Conservation (phyloP, 2,797 vertebrate species). For the Sebastes nivosus region DNA sequence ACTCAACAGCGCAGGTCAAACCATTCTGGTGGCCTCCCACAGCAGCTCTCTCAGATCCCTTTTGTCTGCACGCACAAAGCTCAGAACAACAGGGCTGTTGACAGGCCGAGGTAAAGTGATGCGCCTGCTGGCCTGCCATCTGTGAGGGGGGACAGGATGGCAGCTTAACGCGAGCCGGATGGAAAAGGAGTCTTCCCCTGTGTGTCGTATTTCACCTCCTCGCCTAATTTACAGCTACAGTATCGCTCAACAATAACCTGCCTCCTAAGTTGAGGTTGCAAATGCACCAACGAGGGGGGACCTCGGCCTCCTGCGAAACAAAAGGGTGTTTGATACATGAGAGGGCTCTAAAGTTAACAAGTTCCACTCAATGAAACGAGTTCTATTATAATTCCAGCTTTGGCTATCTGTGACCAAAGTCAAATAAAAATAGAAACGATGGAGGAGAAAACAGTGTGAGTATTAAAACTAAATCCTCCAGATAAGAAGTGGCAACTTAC, state of each 20-base stretch:
- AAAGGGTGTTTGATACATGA: conserved; percentile 25
- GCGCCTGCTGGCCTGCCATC: conserved; percentile 56
- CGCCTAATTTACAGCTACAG: conserved; percentile 51
- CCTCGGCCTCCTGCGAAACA: conserved; percentile 12
- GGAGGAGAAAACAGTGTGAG: not conserved
- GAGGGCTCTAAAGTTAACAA: not conserved
- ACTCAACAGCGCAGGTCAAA: not conserved
- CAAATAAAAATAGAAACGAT: not conserved
- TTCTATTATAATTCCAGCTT: not conserved
- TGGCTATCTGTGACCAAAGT: not conserved
- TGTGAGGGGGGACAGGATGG: conserved; percentile 33
- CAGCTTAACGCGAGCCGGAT: conserved; percentile 27
- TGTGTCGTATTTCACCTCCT: conserved; percentile 71
- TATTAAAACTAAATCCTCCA: not conserved
- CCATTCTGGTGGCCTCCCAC: conserved; percentile 18
- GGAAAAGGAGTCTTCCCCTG: conserved; percentile 51
- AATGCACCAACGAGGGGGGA: not conserved
- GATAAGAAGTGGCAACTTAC: not conserved
- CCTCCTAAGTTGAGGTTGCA: conserved; percentile 20
- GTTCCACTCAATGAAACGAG: not conserved
- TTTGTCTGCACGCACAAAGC: conserved; percentile 72
- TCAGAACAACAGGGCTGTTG: conserved; percentile 69
- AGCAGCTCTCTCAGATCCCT: conserved; percentile 49
- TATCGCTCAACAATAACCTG: conserved; percentile 53
- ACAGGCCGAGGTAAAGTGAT: conserved; percentile 75